Base-by-base conservation (phyloP, 2,888 invertebrate species). In the Xestia xanthographa region DNA sequence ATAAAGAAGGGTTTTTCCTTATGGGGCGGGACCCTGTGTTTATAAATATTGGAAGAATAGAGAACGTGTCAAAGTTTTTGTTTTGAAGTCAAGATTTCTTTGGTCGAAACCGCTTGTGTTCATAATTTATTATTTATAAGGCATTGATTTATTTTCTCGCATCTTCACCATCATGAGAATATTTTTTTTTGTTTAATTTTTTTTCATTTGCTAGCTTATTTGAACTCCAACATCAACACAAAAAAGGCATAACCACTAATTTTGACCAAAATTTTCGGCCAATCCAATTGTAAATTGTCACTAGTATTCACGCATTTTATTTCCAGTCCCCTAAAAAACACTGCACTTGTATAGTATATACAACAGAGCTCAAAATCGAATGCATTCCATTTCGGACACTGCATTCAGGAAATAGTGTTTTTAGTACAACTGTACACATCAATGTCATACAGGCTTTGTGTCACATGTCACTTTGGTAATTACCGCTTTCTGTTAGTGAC, bases 381-480 rank as follows among this genome's bases (percentile, higher is more conserved):
- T 41, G 66, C 3, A 11, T 53, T 68, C 60, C 0, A 38, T 34
- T 67, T 62, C 1, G 5, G 29, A 5, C 26, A 63, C 50, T 56
- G 67, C 60, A 65, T 45, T 72, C 45, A 76, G 48, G 50, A 26
- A 17, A 62, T 81, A 53, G 75, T 77, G 75, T 85, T 77, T 75
- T 72, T 67, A 77, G 67, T 77, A 81, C 85, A 86, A 85, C 86
- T 86, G 83, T 79, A 82, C 86, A 82, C 86, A 84, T 88, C 86
- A 88, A 87, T 85, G 88, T 86, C 87, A 86, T 77, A 84, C 53
- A 72, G 77, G 80, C 72, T 76, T 81, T 86, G 72, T 89, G 88
- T 86, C 88, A 88, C 87, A 86, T 90, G 90, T 90, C 90, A 88
- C 66, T 84, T 85, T 74, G 89, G 84, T 88, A 90, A 90, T 90